Evolutionary conservation across 2,797 vertebrate species (phyloP).

Genomic region (Pseudopleuronectes americanus): DNA sequence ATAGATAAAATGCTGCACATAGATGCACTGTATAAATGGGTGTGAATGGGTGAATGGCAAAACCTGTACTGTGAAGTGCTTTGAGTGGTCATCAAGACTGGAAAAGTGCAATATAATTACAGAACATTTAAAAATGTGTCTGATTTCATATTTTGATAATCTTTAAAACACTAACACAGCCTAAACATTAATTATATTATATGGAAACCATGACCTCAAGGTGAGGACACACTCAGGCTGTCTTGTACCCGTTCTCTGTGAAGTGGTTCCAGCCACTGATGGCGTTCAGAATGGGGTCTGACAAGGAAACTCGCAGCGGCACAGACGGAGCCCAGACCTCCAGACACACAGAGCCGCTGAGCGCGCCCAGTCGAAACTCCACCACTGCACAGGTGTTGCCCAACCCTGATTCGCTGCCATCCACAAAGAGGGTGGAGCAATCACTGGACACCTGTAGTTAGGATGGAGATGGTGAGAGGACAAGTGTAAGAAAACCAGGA

Average conservation of each 20-base stretch:
- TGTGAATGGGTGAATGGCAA: no score
- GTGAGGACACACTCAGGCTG: background rate
- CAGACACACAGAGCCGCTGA: slow-evolving; percentile 75
- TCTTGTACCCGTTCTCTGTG: slow-evolving; percentile 66
- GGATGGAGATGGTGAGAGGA: background rate
- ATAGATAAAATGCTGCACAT: no score
- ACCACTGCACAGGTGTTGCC: slow-evolving; percentile 78
- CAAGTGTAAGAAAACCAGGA: no score
- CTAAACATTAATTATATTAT: no score
- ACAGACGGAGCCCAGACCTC: slow-evolving; percentile 81
- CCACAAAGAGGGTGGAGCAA: slow-evolving; percentile 80
- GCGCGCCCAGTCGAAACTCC: slow-evolving; percentile 75
- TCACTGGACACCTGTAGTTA: slow-evolving; percentile 76
- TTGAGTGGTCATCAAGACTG: no score
- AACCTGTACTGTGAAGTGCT: no score
- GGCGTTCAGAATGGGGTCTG: slow-evolving; percentile 79
- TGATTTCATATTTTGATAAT: no score
- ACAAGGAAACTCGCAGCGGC: slow-evolving; percentile 76
- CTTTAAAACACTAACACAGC: no score
- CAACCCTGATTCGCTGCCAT: slow-evolving; percentile 81
- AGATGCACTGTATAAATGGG: no score
- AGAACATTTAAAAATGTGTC: no score
- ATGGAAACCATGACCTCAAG: background rate
- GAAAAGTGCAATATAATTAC: no score
- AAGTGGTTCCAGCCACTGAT: slow-evolving; percentile 79